Percentiles rank a stretch among this genome's conserved stretches.
These are phyloP conservation scores for Perdita meconis DNA, from an alignment of 2,888 invertebrate species.

Conservation along the genomic window DNA sequence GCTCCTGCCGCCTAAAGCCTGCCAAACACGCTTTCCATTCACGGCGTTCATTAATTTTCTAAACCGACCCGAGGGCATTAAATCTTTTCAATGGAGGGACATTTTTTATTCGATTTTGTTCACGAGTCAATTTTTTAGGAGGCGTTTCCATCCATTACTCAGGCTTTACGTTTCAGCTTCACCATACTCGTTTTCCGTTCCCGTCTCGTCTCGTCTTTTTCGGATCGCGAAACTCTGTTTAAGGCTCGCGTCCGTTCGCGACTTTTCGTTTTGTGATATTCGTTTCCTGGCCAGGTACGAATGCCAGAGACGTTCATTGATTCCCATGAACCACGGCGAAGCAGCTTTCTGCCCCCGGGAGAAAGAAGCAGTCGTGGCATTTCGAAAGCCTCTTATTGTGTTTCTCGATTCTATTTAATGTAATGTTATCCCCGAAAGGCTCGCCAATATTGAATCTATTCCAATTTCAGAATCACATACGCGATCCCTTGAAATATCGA, in stretches of 20 bases:
- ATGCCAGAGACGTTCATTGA: slow-evolving; percentile 49
- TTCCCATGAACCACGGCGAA: slow-evolving; percentile 69
- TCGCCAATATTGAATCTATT: slow-evolving; percentile 22
- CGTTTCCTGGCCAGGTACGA: slow-evolving; percentile 28
- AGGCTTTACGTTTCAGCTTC: no score
- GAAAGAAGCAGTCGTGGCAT: slow-evolving; percentile 42
- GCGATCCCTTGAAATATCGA: slow-evolving; percentile 22
- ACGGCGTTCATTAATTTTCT: slow-evolving; percentile 27
- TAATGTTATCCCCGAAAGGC: slow-evolving; percentile 38
- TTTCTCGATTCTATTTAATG: slow-evolving; percentile 45
- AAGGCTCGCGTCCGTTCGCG: no score
- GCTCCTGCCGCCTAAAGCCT: slow-evolving; percentile 5
- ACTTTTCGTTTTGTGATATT: slow-evolving; percentile 21
- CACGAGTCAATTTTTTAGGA: slow-evolving; percentile 1
- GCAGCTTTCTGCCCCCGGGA: slow-evolving; percentile 63
- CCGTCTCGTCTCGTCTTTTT: no score
- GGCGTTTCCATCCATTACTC: no score
- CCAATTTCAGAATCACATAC: slow-evolving; percentile 25
- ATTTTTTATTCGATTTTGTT: slow-evolving; percentile 12
- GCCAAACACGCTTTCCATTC: slow-evolving; percentile 26
- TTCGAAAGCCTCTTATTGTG: slow-evolving; percentile 48
- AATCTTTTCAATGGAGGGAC: slow-evolving; percentile 2
- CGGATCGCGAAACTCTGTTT: no score
- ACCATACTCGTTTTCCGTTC: no score
- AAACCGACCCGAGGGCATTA: not conserved